phyloP scores from a whole-genome alignment of 2,797 vertebrate species.

The Valencia hispanica region DNA sequence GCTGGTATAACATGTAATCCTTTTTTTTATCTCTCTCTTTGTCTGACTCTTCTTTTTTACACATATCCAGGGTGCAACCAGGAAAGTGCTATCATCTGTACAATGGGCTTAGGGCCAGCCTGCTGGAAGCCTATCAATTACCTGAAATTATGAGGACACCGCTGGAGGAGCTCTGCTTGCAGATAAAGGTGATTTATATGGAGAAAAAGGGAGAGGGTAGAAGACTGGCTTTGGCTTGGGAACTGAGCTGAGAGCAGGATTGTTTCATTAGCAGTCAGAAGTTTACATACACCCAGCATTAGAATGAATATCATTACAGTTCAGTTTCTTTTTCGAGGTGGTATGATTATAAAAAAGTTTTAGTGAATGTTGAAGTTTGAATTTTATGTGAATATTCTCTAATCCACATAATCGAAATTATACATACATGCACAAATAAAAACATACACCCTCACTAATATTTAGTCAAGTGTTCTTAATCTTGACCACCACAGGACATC shows the following conservation, averaged over 20 bases:
- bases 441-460: background rate
- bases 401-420: background rate
- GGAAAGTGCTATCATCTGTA: conserved; percentile 97
- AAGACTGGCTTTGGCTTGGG: conserved; percentile 5
- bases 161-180: conserved; percentile 95
- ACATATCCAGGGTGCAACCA: conserved; percentile 87
- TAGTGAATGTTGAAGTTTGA: background rate
- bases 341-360: background rate
- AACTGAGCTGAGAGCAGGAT: conserved; percentile 47
- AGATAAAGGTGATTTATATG: conserved; percentile 89
- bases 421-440: background rate
- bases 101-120: conserved; percentile 91
- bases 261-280: background rate
- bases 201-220: conserved; percentile 14
- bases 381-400: background rate
- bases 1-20: conserved; percentile 23
- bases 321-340: background rate
- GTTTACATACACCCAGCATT: background rate
- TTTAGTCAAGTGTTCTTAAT: background rate
- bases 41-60: conserved; percentile 20
- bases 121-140: conserved; percentile 93
- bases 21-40: background rate
- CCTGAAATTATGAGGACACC: conserved; percentile 97
- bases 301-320: background rate
- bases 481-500: background rate